A percentile compares a stretch with the other conserved stretches of the same genome.
phyloP scores from a whole-genome alignment of 2,797 vertebrate genomes.

The Austrolebias charrua region DNA sequence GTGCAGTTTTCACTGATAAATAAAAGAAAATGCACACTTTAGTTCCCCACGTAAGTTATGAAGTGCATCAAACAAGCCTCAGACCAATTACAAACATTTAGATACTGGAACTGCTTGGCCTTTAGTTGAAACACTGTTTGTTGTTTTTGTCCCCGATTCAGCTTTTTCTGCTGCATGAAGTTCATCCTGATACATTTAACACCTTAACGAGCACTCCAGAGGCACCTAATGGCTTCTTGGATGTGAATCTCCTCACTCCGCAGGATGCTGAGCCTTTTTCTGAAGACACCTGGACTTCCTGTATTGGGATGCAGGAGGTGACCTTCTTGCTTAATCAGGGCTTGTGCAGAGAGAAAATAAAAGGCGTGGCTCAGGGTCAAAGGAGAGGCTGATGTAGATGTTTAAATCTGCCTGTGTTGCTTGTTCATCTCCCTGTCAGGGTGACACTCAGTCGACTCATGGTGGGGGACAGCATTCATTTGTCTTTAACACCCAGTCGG shows the following conservation, averaged over 20 bases:
- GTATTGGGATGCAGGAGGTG: conserved; percentile 26
- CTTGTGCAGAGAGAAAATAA: conserved; percentile 19
- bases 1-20: not conserved
- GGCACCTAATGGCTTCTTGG: conserved; percentile 41
- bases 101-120: not conserved
- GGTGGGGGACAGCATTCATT: conserved; percentile 37
- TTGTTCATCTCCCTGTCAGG: conserved; percentile 56
- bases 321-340: conserved; percentile 26
- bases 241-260: conserved; percentile 24
- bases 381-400: conserved; percentile 58
- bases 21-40: too few species aligned
- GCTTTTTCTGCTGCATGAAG: conserved; percentile 17
- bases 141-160: conserved; percentile 18
- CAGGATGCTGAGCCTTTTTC: conserved; percentile 39
- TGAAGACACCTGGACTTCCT: conserved; percentile 30
- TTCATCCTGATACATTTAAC: conserved; percentile 43
- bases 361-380: conserved; percentile 37
- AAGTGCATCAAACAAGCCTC: not conserved
- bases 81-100: not conserved
- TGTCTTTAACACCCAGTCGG: conserved; percentile 68
- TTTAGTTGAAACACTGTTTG: conserved; percentile 9
- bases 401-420: conserved; percentile 61
- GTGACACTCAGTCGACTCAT: conserved; percentile 50
- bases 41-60: not conserved
- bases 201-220: conserved; percentile 53